Base-by-base conservation (phyloP, 2,888 invertebrate species). In the Synanthedon myopaeformis region DNA sequence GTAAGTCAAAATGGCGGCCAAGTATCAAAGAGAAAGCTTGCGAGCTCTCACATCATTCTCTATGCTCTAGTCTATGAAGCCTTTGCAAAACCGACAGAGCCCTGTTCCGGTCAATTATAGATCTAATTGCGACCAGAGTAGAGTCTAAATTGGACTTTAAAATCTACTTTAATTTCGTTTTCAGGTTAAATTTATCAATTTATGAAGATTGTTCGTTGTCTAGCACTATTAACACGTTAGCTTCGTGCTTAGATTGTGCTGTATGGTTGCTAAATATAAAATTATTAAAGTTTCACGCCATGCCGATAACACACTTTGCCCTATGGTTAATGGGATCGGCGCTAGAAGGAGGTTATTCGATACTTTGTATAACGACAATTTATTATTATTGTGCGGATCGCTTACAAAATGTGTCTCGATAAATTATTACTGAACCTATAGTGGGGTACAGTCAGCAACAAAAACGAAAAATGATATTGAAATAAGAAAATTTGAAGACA, bases 1-100 rank as follows among this genome's bases (percentile, higher is more conserved):
- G 80, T 82, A 85, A 81, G 74, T 86, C 82, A 86, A 83, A 86
- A 84, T 82, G 79, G 84, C 86, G 85, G 84, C 65, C 72, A 76
- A 76, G 70, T 82, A 83, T 83, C 84, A 84, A 82, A 85, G 83
- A 78, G 85, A 85, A 84, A 86, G 83, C 81, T 75, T 61, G 74
- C 72, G 66, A 72, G 73, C 79, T 82, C 83, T 81, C 85, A 81
- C 82, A 84, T 82, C 82, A 83, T 81, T 82, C 80, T 82, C 80
- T 78, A 75, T 77, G 78, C 76, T 75, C 67, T 76, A 70, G 69
- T 74, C 78, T 79, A 74, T 74, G 73, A 66, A 66, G 66, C 65
- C 64, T 72, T 76, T 67, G 72, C 70, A 64, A 75, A 76, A 76
- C 70, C 62, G 61, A 70, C 66, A 66, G 65, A 56, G 60, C 62